Evolutionary conservation across 2,797 vertebrate genomes (phyloP), one percentile per base, ranked within the genome.

Genomic region (Diglossa cyanea): DNA sequence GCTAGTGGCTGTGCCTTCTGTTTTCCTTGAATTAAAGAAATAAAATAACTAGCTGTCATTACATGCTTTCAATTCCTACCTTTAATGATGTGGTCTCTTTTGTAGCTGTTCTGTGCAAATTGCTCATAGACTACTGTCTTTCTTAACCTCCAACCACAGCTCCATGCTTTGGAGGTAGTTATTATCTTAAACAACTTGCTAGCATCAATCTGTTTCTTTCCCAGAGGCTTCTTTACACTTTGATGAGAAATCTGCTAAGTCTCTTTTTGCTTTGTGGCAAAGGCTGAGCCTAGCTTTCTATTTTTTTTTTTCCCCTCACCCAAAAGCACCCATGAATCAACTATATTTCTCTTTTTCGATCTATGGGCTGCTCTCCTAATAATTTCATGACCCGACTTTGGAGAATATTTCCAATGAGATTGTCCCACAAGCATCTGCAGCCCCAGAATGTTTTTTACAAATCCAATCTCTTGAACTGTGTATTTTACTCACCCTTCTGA

Each of bases 171-270:
- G 7, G 67, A 96, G 61, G 85, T 89, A 93, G 95, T 95, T 97
- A 94, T 96, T 97, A 96, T 94, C 95, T 93, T 86, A 93, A 96
- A 96, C 93, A 93, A 96, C 94, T 96, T 67, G 55, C 94, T 95
- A 93, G 82, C 92, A 97, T 94, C 91, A 95, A 73, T 96, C 96
- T 94, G 93, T 93, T 96, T 81, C 76, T 86, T 95, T 86, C 94
- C 93, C 73, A 83, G 45, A 86, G 95, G 95, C 92, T 95, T 81
- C 42, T 35, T 94, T 78, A 35, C 72, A 83, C 72, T 94, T 97
- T 96, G 95, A 96, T 95, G 92, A 96, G 92, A 89, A 94, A 87
- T 91, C 86, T 95, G 90, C 81, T 16, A 88, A 93, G 85, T 79
- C 93, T 94, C 83, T 91, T 92, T 87, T 62, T 62, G 42, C 77